phyloP scores from a whole-genome alignment of 2,888 invertebrate genomes.

The Dryomyza anilis region DNA sequence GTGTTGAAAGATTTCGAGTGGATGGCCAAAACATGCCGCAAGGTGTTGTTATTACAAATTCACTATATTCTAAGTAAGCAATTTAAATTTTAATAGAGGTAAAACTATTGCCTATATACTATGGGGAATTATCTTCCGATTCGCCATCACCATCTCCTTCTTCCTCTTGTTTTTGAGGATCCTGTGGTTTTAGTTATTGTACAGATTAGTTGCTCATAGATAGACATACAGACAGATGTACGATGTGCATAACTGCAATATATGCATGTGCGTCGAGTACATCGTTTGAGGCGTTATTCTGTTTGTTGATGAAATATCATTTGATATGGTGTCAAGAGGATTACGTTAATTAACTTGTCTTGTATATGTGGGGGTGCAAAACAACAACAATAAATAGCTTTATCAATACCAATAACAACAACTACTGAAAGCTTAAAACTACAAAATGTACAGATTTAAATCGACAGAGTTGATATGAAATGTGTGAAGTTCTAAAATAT shows the following conservation, averaged over 20 bases:
- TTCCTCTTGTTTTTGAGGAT: not conserved
- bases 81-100: constrained; percentile 40
- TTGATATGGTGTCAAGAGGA: constrained; percentile 20
- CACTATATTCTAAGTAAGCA: constrained; percentile 37
- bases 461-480: too few relatives aligned
- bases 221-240: too few relatives aligned
- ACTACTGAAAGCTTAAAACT: too few relatives aligned
- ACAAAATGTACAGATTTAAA: too few relatives aligned
- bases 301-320: not conserved
- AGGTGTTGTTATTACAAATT: not conserved
- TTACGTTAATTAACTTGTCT: constrained; percentile 21
- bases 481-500: too few relatives aligned
- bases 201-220: not conserved
- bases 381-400: too few relatives aligned
- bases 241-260: not conserved
- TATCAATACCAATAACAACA: too few relatives aligned
- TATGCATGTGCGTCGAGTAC: not conserved
- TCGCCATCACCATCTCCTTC: not conserved
- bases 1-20: too few relatives aligned
- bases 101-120: constrained; percentile 19
- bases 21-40: too few relatives aligned
- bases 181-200: not conserved
- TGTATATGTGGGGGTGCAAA: too few relatives aligned
- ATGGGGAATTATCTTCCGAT: constrained; percentile 10
- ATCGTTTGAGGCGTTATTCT: not conserved